Base-by-base conservation (phyloP, 2,888 invertebrate species). In the Tachystola acroxantha region DNA sequence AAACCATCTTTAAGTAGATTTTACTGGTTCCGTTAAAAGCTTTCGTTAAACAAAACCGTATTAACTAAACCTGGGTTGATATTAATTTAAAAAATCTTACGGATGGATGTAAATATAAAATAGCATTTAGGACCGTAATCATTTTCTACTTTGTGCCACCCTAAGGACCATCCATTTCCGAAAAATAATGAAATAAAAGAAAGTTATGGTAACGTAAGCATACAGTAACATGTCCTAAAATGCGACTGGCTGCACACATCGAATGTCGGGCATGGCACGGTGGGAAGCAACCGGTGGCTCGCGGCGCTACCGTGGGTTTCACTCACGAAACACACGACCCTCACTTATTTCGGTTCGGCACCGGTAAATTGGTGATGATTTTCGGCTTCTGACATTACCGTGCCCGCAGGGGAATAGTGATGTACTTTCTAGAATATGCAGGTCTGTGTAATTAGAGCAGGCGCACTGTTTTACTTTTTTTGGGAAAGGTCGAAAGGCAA, bases 321-420 rank as follows among this genome's bases (percentile, higher is more conserved):
- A 70, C 82, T 81, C 84, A 81, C 85, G 82, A 77, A 62, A 57
- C 57, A 61, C 69, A 62, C 62, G 66, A 64, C 65, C 63, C 59
- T 61, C 64, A 66, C 66, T 75, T 70, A 67, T 71, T 81, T 78
- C 71, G 77, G 72, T 81, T 78, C 71, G 77, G 72, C 70, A 76
- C 67, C 68, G 64, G 70, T 70, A 77, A 79, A 79, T 82, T 76
- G 70, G 57, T 74, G 72, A 78, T 77, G 71, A 75, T 76, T 76
- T 79, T 78, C 73, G 76, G 74, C 81, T 82, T 75, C 81, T 80
- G 82, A 75, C 72, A 77, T 77, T 75, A 77, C 69, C 52, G 57
- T 47, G 57, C 63, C 70, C 51, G n/a, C 37, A 38, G 46, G 68
- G 67, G 46, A 42, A 27, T 46, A 45, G 43, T 36, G 64, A 56